Base-by-base conservation (phyloP, 2,113 vertebrate species). In the Pelecanoides urinatrix region DNA sequence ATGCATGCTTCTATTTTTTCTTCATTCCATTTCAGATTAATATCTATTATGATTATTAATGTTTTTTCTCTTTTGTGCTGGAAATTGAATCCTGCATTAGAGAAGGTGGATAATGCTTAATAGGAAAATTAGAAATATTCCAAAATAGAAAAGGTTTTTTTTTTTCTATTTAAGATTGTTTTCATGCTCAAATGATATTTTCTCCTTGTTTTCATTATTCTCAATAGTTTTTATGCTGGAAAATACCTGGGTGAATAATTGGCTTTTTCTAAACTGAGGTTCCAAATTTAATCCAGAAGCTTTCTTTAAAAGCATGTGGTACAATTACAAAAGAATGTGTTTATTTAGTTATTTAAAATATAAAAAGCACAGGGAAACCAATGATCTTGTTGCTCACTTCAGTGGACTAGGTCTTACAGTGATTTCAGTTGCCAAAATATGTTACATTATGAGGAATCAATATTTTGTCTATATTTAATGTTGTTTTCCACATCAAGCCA, bases 1-100 rank as follows among this genome's bases (percentile, higher is more conserved):
- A 96, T 95, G 34, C 23, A 78, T 68, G 9, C 3, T 93, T 74
- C 71, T 96, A 79, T 97, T 94, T 95, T 97, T 97, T 84, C 83
- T 93, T 92, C 81, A 42, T 94, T 98, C 74, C n/a, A 90, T 97
- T 94, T 94, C 59, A 97, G 83, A 98, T 97, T 97, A 95, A 97
- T 98, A 98, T 97, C 94, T 95, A 97, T 98, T 98, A 97, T 36
- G 88, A 95, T 94, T 97, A 97, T 70, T 95, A 89, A 90, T 97
- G 76, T 94, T 97, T 97, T 97, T 91, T 97, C 85, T 83, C 29
- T 92, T 94, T 92, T 96, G 67, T 92, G 45, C 42, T 97, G 78
- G 29, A 97, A 97, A 98, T 95, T 97, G 96, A 98, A 97, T 97
- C 96, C 80, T 95, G 66, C 72, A 91, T 97, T 96, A 97, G 42